Percentiles rank a stretch among this genome's conserved stretches.
These are phyloP conservation scores for Vandiemenella viatica DNA, from an alignment of 2,888 invertebrate species.

Conservation along the genomic window DNA sequence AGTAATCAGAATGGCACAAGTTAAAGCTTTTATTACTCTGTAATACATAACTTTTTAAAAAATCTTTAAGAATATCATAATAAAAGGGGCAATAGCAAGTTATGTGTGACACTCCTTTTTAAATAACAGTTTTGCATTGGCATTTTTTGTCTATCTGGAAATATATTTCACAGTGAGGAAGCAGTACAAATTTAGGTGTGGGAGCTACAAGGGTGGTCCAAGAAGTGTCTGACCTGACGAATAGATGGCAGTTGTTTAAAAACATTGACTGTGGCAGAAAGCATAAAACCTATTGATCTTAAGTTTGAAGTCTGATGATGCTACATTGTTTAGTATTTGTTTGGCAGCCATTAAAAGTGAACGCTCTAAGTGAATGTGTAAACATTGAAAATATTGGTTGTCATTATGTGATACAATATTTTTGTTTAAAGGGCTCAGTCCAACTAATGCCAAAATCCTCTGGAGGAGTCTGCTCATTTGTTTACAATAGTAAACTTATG, in stretches of 20 bases:
- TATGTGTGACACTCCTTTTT: too few relatives aligned
- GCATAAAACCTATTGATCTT: not conserved
- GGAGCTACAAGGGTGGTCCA: not conserved
- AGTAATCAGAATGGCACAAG: too few relatives aligned
- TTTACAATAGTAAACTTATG: not conserved
- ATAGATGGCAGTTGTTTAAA: not conserved
- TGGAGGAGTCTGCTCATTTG: not conserved
- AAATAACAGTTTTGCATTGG: too few relatives aligned
- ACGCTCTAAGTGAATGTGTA: not conserved
- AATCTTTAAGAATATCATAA: too few relatives aligned
- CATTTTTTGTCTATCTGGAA: too few relatives aligned
- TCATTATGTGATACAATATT: not conserved
- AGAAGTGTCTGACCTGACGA: not conserved
- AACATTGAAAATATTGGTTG: not conserved
- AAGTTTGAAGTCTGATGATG: not conserved
- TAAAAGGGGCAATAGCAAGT: too few relatives aligned
- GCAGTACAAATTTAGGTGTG: too few relatives aligned
- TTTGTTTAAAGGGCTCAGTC: not conserved
- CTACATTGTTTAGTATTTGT: constrained; percentile 1
- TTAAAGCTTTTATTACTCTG: too few relatives aligned
- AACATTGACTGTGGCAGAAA: not conserved
- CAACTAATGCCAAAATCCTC: too few relatives aligned
- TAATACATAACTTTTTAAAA: too few relatives aligned
- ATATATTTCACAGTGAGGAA: too few relatives aligned
- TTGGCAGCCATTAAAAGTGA: constrained; percentile 1